Evolutionary conservation across 2,797 vertebrate genomes (phyloP), one percentile per base, ranked within the genome.

Genomic region (Serranus cabrilla): DNA sequence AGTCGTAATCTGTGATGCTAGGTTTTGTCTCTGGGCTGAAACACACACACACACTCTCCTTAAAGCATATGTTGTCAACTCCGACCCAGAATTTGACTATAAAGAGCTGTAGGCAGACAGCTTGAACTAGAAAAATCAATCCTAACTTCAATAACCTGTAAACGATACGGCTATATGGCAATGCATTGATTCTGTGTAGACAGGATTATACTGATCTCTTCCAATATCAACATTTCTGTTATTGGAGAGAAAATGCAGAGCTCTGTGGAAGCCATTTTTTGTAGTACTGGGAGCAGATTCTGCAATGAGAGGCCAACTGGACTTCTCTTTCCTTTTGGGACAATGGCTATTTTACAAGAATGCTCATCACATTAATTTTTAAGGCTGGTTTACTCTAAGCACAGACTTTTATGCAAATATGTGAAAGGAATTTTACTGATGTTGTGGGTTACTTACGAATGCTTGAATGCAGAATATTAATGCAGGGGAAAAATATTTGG

Each of bases 291-390:
- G 21, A 72, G 34, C 47, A 67, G 27, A 67, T 50, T 77, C 73
- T 46, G 40, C 23, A 74, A 42, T 4, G 20, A 72, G 23, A 62
- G 50, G 40, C 37, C 14, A 31, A 39, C 68, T 76, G 46, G 52
- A 50, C 37, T 25, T 46, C 11, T 46, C 11, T 40, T 51, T 78
- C 18, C 27, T 67, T 56, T 27, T 42, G 27, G 59, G 54, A 82
- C 49, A 69, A 49, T 27, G 3, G 47, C 61, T 54, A 12, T 83
- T 73, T 56, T 25, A 37, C 39, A 77, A 50, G 63, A 83, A 74
- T 52, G 17, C 58, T 66, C 17, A 13, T 43, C 21, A 25, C 11
- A 37, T 43, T 2, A 23, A 23, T 71, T 51, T 45, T 34, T 34
- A 34, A 7, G 34, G 34, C 34, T 34, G 34, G 5, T 34, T 34